Conservation (phyloP, 1,140 invertebrate species). For the Ruditapes philippinarum region DNA sequence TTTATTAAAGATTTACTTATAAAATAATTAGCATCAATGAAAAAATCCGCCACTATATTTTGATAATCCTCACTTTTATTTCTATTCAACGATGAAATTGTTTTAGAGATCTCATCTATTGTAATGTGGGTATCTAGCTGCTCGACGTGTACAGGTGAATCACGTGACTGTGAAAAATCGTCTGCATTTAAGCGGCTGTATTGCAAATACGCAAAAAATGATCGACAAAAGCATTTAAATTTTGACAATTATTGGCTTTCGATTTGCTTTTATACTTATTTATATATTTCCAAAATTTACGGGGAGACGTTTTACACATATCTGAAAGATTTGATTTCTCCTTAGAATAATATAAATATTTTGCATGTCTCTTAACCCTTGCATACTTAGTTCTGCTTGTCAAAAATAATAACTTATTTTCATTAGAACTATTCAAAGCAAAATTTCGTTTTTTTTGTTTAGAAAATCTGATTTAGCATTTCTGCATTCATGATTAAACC, state of each 20-base stretch:
- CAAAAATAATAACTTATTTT: background rate
- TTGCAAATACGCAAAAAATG: background rate
- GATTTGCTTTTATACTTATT: background rate
- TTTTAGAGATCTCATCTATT: too few species aligned
- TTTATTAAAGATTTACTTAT: too few species aligned
- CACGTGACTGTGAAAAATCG: background rate
- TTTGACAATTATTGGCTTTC: background rate
- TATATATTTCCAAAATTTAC: constrained; percentile 9
- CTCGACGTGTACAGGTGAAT: background rate
- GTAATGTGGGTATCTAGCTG: background rate
- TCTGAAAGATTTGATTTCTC: background rate
- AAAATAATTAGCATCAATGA: too few species aligned
- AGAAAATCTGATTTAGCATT: background rate
- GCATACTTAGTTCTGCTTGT: background rate
- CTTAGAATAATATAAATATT: background rate
- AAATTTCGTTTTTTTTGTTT: background rate
- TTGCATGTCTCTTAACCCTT: background rate
- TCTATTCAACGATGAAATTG: too few species aligned
- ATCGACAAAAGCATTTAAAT: background rate
- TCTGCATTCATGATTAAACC: constrained; percentile 9
- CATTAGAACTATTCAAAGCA: background rate
- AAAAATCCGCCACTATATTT: too few species aligned
- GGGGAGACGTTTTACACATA: background rate
- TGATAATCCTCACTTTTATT: too few species aligned
- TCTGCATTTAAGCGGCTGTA: background rate